Evolutionary conservation across 2,113 vertebrate genomes (phyloP).

Genomic region (Trogon melanurus): DNA sequence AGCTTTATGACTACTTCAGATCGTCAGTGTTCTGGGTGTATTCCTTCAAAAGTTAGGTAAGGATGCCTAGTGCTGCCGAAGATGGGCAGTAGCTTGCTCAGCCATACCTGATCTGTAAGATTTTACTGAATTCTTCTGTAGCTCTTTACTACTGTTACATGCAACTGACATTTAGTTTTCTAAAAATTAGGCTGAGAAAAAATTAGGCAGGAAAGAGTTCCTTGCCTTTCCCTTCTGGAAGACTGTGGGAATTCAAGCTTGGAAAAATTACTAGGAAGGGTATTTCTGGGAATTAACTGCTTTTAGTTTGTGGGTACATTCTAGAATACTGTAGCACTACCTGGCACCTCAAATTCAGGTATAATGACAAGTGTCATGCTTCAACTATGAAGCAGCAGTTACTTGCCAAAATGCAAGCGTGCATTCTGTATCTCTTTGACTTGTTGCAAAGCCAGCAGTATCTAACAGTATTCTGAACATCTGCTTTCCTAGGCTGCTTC

Average conservation of each 20-base stretch:
- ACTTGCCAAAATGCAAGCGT: not conserved
- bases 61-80: not conserved
- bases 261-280: not conserved
- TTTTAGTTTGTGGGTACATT: not conserved
- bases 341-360: not conserved
- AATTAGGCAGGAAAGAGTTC: not conserved
- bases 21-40: not conserved
- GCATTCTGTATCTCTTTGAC: not conserved
- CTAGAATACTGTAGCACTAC: not conserved
- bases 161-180: not conserved
- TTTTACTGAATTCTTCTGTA: not conserved
- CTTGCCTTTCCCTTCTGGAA: not conserved
- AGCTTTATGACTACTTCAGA: not conserved
- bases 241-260: not conserved
- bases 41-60: not conserved
- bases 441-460: not conserved
- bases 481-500: not conserved
- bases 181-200: not conserved
- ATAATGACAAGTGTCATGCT: not conserved
- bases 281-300: not conserved
- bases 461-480: not conserved
- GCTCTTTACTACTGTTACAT: not conserved
- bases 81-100: not conserved
- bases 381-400: not conserved
- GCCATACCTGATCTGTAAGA: not conserved